Conservation (phyloP, 1,140 invertebrate species). For the Drosophila suzukii region DNA sequence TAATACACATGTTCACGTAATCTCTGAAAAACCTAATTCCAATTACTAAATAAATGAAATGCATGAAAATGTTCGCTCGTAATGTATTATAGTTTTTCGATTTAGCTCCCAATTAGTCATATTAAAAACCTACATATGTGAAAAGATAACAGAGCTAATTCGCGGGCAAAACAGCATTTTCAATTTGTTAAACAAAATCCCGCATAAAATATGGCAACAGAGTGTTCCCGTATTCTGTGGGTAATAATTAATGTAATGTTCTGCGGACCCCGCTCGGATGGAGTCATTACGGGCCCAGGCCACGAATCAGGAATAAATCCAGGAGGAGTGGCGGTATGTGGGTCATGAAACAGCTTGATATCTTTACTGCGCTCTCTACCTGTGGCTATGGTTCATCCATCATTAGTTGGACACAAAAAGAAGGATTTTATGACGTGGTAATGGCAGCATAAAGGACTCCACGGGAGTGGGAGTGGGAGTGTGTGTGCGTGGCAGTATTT, state of each 20-base stretch:
- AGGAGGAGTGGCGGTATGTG: slow-evolving; percentile 18
- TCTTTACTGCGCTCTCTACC: slow-evolving; percentile 47
- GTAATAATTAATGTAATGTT: slow-evolving; percentile 39
- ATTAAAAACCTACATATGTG: slow-evolving; percentile 28
- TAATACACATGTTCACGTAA: neutral
- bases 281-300: slow-evolving; percentile 17
- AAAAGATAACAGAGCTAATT: slow-evolving; percentile 27
- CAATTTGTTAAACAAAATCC: slow-evolving; percentile 33
- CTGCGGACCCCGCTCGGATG: slow-evolving; percentile 14
- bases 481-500: slow-evolving; percentile 32
- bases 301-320: slow-evolving; percentile 4
- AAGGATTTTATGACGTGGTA: slow-evolving; percentile 82
- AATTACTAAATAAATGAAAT: neutral
- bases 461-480: slow-evolving; percentile 12
- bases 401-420: slow-evolving; percentile 81
- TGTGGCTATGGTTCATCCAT: slow-evolving; percentile 74
- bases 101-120: slow-evolving; percentile 29
- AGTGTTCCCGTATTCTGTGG: slow-evolving; percentile 24
- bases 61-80: neutral
- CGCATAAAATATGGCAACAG: slow-evolving; percentile 27
- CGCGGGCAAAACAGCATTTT: slow-evolving; percentile 22
- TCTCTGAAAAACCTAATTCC: neutral
- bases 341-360: slow-evolving; percentile 46
- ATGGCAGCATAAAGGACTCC: slow-evolving; percentile 66
- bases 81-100: slow-evolving; percentile 24